Percentiles rank a stretch among this genome's conserved stretches.
phyloP scores from a whole-genome alignment of 1,140 invertebrate genomes.

The Pararge aegeria region DNA sequence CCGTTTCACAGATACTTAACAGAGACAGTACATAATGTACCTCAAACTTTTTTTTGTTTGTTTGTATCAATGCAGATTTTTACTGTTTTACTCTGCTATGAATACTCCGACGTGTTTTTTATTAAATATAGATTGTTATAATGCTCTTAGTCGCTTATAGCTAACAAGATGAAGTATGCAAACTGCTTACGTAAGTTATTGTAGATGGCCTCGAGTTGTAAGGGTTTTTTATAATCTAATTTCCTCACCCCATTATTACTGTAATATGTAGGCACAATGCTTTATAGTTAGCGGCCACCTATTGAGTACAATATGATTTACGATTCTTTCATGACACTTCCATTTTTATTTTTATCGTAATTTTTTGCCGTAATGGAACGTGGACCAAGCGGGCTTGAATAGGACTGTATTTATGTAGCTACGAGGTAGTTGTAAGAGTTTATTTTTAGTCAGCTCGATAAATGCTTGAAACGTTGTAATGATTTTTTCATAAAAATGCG shows the following conservation, averaged over 20 bases:
- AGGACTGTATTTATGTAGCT: too few species aligned
- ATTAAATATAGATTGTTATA: neutral
- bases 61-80: too few species aligned
- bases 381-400: too few species aligned
- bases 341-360: neutral
- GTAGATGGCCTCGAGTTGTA: constrained; percentile 14
- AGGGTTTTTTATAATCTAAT: constrained; percentile 21
- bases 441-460: too few species aligned
- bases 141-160: neutral
- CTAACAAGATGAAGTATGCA: constrained; percentile 16
- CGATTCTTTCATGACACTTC: neutral
- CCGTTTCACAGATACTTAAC: too few species aligned
- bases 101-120: neutral
- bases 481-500: too few species aligned
- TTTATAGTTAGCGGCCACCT: neutral
- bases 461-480: too few species aligned
- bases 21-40: too few species aligned
- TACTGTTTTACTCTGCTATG: too few species aligned
- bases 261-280: neutral
- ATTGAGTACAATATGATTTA: constrained; percentile 1
- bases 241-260: constrained; percentile 9
- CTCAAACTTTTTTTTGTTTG: too few species aligned
- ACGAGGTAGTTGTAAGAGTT: too few species aligned
- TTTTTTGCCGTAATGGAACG: too few species aligned
- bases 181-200: constrained; percentile 6